These are phyloP conservation scores for Synergus gifuensis DNA, from an alignment of 2,888 invertebrate genomes.

Conservation along the genomic window DNA sequence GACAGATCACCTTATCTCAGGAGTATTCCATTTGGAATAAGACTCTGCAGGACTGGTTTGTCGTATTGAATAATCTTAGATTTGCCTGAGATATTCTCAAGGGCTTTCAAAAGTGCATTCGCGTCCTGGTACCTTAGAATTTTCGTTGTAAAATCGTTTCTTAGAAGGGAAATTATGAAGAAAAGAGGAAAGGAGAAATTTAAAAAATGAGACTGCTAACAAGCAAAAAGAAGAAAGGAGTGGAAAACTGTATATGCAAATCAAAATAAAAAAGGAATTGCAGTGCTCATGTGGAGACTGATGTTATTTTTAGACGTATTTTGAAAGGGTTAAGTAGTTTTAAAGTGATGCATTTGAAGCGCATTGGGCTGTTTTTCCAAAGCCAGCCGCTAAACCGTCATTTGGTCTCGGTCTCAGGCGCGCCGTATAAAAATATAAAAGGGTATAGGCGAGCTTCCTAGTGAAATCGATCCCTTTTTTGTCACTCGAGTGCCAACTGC, in stretches of 20 bases:
- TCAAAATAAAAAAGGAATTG: slow-evolving; percentile 23
- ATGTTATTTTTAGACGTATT: slow-evolving; percentile 31
- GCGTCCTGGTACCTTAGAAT: not conserved
- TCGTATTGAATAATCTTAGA: slow-evolving; percentile 38
- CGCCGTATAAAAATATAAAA: slow-evolving; percentile 32
- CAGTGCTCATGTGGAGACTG: not conserved
- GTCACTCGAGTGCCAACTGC: slow-evolving; percentile 30
- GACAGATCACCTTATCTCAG: slow-evolving; percentile 36
- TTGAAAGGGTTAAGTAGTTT: slow-evolving; percentile 42
- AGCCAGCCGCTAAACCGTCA: slow-evolving; percentile 38
- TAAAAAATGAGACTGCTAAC: not conserved
- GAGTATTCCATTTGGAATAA: slow-evolving; percentile 40
- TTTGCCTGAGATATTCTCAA: slow-evolving; percentile 37
- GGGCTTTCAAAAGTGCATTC: slow-evolving; percentile 29
- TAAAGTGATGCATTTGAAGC: slow-evolving; percentile 39
- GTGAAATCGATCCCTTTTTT: slow-evolving; percentile 41
- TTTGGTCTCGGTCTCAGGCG: slow-evolving; percentile 29
- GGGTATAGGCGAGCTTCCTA: slow-evolving; percentile 40
- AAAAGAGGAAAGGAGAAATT: not conserved
- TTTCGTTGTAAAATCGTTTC: not conserved
- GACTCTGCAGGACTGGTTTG: slow-evolving; percentile 28
- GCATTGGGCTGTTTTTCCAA: slow-evolving; percentile 37
- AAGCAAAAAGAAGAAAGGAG: not conserved
- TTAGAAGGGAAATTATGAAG: not conserved
- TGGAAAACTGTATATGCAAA: not conserved